Evolutionary conservation across 2,888 invertebrate species (phyloP).

Genomic region (Zele albiditarsus): DNA sequence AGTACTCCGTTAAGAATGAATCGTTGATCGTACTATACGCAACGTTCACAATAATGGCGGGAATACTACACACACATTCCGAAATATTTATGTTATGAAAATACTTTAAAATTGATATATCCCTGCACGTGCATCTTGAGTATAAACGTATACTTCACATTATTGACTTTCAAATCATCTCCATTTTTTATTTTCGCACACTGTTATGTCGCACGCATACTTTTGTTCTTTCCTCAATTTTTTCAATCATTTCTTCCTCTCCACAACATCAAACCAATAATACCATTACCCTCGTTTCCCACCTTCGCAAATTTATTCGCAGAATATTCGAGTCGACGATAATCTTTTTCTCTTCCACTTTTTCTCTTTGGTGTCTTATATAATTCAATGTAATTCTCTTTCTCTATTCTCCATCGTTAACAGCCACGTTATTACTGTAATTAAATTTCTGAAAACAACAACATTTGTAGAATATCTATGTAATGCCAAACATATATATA

Average conservation of each 20-base stretch:
- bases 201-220: not conserved
- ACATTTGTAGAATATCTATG: slow-evolving; percentile 53
- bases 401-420: slow-evolving; percentile 19
- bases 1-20: slow-evolving; percentile 58
- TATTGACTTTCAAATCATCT: not conserved
- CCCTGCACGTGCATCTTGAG: slow-evolving; percentile 15
- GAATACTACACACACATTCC: slow-evolving; percentile 55
- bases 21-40: slow-evolving; percentile 19
- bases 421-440: slow-evolving; percentile 35
- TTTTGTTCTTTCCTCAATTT: not conserved
- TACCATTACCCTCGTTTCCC: not conserved
- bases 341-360: not conserved
- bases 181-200: not conserved
- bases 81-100: slow-evolving; percentile 24
- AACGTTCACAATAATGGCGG: slow-evolving; percentile 62
- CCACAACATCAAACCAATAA: not conserved
- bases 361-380: not conserved
- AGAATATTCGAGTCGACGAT: not conserved
- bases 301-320: not conserved
- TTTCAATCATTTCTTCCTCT: not conserved
- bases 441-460: slow-evolving; percentile 44
- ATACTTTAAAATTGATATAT: slow-evolving; percentile 2
- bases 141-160: slow-evolving; percentile 19
- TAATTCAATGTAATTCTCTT: slow-evolving; percentile 31
- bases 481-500: slow-evolving; percentile 50